These are phyloP conservation scores for Drosophila murphyi DNA, from an alignment of 1,140 invertebrate species.

Conservation along the genomic window DNA sequence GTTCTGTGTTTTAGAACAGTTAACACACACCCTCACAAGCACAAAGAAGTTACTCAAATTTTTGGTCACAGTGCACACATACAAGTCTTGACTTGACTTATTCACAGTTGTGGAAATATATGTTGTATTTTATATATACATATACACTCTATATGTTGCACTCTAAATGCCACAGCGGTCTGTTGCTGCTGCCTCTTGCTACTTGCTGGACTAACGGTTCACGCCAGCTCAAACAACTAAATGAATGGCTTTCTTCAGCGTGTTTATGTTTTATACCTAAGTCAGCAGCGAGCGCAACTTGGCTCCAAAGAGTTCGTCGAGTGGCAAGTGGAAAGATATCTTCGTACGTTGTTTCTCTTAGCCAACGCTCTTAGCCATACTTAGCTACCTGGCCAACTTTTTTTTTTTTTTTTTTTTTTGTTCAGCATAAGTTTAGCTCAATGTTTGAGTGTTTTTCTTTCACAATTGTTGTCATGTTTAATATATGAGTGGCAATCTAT, in stretches of 20 bases:
- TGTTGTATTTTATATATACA: not conserved
- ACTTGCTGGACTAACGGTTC: slow-evolving; percentile 61
- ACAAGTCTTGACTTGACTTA: slow-evolving; percentile 2
- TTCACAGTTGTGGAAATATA: not conserved
- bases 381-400: not conserved
- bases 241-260: slow-evolving; percentile 80
- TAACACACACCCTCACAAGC: not conserved
- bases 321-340: slow-evolving; percentile 38
- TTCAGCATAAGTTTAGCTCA: slow-evolving; percentile 15
- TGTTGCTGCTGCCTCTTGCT: slow-evolving; percentile 34
- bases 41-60: slow-evolving; percentile 1
- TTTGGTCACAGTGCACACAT: slow-evolving; percentile 4
- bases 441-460: not conserved
- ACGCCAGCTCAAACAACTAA: slow-evolving; percentile 75
- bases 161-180: slow-evolving; percentile 56
- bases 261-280: slow-evolving; percentile 82
- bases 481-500: not conserved
- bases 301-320: slow-evolving; percentile 53
- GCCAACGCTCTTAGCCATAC: slow-evolving; percentile 27
- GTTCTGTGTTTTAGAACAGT: not conserved
- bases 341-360: slow-evolving; percentile 22
- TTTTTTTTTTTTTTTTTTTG: not conserved
- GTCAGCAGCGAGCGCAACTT: slow-evolving; percentile 20
- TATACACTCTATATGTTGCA: slow-evolving; percentile 36
- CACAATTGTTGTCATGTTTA: slow-evolving; percentile 19